phyloP scores from a whole-genome alignment of 2,113 vertebrate genomes.

The Anguilla japonica region DNA sequence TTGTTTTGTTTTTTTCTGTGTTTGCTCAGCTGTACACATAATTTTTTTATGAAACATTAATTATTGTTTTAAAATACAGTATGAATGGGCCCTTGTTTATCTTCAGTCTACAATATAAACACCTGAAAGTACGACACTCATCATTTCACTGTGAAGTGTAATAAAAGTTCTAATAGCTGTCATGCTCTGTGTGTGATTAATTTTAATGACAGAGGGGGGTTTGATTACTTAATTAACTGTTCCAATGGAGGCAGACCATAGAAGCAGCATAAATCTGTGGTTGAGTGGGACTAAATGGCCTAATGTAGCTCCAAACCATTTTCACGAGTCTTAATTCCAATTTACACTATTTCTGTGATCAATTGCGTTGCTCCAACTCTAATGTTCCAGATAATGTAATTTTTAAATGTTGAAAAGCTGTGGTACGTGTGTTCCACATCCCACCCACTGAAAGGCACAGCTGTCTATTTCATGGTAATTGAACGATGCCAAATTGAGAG shows the following conservation, averaged over 20 bases:
- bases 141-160: neutral
- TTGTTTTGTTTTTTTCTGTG: no score
- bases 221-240: slow-evolving; percentile 41
- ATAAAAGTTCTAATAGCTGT: neutral
- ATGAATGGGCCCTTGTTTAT: neutral
- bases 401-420: slow-evolving; percentile 30
- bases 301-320: slow-evolving; percentile 22
- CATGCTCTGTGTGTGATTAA: slow-evolving; percentile 9
- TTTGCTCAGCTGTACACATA: no score
- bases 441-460: slow-evolving; percentile 5
- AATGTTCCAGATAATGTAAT: slow-evolving; percentile 41
- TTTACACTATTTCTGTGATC: slow-evolving; percentile 30
- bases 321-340: slow-evolving; percentile 31
- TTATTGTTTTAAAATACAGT: neutral
- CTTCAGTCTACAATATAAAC: neutral
- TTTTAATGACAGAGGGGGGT: slow-evolving; percentile 26
- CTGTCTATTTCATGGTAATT: neutral
- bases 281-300: slow-evolving; percentile 32
- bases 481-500: neutral
- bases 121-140: neutral
- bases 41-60: no score
- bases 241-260: slow-evolving; percentile 9
- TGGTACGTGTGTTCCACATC: slow-evolving; percentile 41
- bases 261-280: slow-evolving; percentile 15
- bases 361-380: slow-evolving; percentile 37